phyloP scores from a whole-genome alignment of 2,113 vertebrate genomes.

The Melanerpes formicivorus region DNA sequence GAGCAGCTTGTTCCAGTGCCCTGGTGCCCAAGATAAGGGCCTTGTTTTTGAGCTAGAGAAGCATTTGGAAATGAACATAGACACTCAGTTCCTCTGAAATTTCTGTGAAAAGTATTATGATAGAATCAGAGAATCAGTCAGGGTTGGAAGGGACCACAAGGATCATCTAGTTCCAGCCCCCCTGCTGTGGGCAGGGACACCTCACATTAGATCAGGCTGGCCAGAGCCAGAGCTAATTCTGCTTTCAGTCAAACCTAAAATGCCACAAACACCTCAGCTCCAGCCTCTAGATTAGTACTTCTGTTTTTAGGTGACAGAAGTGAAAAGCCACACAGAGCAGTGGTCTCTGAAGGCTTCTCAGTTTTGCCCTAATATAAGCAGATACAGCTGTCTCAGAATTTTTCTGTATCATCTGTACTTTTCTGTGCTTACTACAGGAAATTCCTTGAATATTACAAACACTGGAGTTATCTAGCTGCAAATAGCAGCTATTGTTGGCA shows the following conservation, averaged over 20 bases:
- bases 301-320: background rate
- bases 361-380: constrained; percentile 12
- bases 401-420: background rate
- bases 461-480: constrained; percentile 21
- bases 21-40: background rate
- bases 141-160: too few species aligned
- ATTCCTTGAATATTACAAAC: constrained; percentile 37
- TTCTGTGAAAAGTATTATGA: background rate
- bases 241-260: background rate
- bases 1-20: too few species aligned
- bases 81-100: background rate
- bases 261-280: background rate
- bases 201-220: too few species aligned
- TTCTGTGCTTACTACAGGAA: constrained; percentile 37
- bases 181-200: too few species aligned
- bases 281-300: background rate
- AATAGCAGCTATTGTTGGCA: background rate
- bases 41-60: background rate
- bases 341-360: background rate
- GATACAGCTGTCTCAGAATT: background rate
- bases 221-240: background rate
- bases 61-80: background rate
- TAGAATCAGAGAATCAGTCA: background rate
- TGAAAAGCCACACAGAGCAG: background rate
- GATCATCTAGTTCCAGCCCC: too few species aligned